Evolutionary conservation across 1,140 invertebrate species (phyloP), one percentile per base, ranked within the genome.

Genomic region (Drosophila suzukii): DNA sequence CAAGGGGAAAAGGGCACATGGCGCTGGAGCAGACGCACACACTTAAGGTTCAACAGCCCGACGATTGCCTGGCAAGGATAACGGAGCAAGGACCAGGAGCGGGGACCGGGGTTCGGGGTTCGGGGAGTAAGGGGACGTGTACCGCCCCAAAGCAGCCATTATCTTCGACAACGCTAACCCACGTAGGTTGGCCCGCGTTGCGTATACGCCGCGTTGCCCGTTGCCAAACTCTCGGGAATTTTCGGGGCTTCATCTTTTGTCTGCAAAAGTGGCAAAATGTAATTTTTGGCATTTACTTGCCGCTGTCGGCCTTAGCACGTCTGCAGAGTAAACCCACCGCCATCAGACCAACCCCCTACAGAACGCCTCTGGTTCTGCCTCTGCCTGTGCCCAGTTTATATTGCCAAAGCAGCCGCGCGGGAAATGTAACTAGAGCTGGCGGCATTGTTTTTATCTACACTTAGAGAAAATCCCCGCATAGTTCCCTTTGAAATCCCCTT

Each of bases 41-140:
- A 88, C 84, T 89, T 76, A 89, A 88, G 76, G 83, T 88, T 88
- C 83, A 88, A 88, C 83, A 88, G 83, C 83, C 84, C 83, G 76
- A 77, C 82, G 82, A 81, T 86, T 81, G 82, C 74, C 78, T 63
- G 73, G 50, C 59, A 86, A 77, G 73, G 50, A 57, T 15, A 38
- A 20, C 34, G 8, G 11, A 15, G 34, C 13, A 47, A 32, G 15
- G 17, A 46, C 6, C n/a, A 10, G 17, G 38, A n/a, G 30, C 2
- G 6, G 38, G 39, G 39, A 24, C 32, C 11, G 38, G 27, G 10
- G 24, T 32, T 55, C 24, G 24, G 56, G 20, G 53, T 7, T 3
- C 12, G 54, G 78, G 63, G 63, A 50, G 5, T 30, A 6, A 8
- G 15, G 41, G n/a, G 15, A 10, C 41, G 7, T 32, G 32, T 8